Conservation (phyloP, 2,113 vertebrate species). For the Elaphurus davidianus region DNA sequence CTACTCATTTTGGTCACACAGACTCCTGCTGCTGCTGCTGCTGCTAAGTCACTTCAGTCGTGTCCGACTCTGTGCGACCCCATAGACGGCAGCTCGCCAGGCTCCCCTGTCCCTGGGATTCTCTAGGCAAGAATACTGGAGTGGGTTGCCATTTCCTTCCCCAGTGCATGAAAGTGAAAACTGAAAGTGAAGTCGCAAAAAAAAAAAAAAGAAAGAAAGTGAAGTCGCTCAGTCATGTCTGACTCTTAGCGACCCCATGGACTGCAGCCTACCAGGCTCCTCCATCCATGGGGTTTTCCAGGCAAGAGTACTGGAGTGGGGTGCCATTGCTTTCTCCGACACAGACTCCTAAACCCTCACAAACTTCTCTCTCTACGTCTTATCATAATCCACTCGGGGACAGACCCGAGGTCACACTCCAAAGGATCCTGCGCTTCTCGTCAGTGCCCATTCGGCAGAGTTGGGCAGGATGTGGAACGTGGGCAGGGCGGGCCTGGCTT, state of each 20-base stretch:
- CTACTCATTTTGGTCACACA: not conserved
- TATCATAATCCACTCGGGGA: not conserved
- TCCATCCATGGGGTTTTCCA: not conserved
- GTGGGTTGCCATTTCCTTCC: not conserved
- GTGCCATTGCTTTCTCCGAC: not conserved
- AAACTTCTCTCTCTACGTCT: not conserved
- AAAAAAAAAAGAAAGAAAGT: no score
- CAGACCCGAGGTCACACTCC: not conserved
- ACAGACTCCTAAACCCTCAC: not conserved
- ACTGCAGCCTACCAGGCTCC: not conserved
- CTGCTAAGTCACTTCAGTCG: not conserved
- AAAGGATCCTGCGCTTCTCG: not conserved
- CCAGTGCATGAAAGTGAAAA: not conserved
- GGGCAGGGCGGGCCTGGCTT: not conserved
- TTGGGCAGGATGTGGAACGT: not conserved
- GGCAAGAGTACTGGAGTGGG: not conserved
- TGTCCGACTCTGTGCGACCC: not conserved
- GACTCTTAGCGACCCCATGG: not conserved
- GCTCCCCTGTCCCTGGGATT: not conserved
- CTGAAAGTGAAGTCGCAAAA: not conserved
- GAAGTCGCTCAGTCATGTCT: fast-evolving
- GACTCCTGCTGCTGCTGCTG: not conserved
- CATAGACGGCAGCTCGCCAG: not conserved
- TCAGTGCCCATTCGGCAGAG: not conserved
- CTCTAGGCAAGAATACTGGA: not conserved